A percentile compares a stretch with the other conserved stretches of the same genome.
phyloP scores from a whole-genome alignment of 2,888 invertebrate genomes.

The Electrophaes corylata region DNA sequence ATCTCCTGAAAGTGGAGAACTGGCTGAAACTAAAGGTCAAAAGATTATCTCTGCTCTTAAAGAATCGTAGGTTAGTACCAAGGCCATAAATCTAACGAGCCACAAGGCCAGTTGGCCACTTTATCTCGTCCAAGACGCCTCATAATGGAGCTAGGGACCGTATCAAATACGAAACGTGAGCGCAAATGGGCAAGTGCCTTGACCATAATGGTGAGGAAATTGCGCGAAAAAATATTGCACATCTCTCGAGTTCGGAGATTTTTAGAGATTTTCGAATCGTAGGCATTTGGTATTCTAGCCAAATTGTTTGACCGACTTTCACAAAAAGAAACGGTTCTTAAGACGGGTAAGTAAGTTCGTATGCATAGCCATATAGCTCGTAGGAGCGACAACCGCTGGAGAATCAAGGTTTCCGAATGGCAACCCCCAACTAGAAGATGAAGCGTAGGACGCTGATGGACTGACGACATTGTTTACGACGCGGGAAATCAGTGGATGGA shows the following conservation, averaged over 20 bases:
- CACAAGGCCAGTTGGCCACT: slow-evolving; percentile 44
- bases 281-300: too few relatives aligned
- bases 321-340: too few relatives aligned
- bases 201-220: slow-evolving; percentile 29
- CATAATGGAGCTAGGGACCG: slow-evolving; percentile 44
- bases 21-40: slow-evolving; percentile 23
- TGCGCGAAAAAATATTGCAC: slow-evolving; percentile 32
- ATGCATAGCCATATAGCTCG: too few relatives aligned
- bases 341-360: too few relatives aligned
- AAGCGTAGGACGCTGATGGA: too few relatives aligned
- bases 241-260: slow-evolving; percentile 13
- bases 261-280: slow-evolving; percentile 1
- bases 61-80: slow-evolving; percentile 29
- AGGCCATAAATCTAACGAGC: slow-evolving; percentile 32
- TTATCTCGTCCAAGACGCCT: slow-evolving; percentile 44
- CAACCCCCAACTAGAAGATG: too few relatives aligned
- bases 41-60: slow-evolving; percentile 26
- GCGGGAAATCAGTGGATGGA: too few relatives aligned
- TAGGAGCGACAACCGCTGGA: too few relatives aligned
- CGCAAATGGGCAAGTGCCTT: slow-evolving; percentile 24
- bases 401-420: too few relatives aligned
- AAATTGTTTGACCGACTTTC: too few relatives aligned
- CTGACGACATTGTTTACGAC: too few relatives aligned
- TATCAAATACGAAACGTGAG: slow-evolving; percentile 41
- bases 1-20: neutral